Evolutionary conservation across 2,113 vertebrate species (phyloP), one percentile per base, ranked within the genome.

Genomic region (Leuciscus idus): DNA sequence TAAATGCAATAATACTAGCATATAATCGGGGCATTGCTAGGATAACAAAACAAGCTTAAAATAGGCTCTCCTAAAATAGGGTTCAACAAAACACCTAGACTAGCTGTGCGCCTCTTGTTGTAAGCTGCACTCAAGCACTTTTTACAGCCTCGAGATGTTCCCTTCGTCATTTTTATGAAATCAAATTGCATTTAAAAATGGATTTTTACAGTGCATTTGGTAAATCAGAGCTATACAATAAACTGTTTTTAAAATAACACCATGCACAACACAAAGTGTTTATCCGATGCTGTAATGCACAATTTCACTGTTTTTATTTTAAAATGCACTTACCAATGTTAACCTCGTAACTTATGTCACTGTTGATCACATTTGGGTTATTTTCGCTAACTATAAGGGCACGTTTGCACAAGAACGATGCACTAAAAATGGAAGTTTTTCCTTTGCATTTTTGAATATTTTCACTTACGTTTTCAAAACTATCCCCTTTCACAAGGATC

Each of bases 41-140:
- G 74, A 19, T 50, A 76, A 52, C 46, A 76, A 76, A 76, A 28
- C 33, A 39, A 72, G 33, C 36, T 72, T 43, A 77, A 28, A 55
- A 77, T 77, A 55, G 26, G 74, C n/a, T 46, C 7, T 10, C 15
- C 48, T 52, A 50, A 17, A 76, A 30, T 19, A 50, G 74, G 9
- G 33, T 72, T 39, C 19, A 72, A 72, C 33, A 72, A 43, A 72
- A 72, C 33, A 39, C 66, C 68, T 43, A 72, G 33, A 72, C 33
- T 23, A 72, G 33, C 33, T 43, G 68, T 23, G 33, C 19, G 19
- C 21, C 33, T 39, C 66, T 72, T 72, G 36, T 72, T 72, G 68
- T 72, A 72, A 39, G 33, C 68, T 39, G 19, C 19, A 11, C 66
- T 39, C 7, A 21, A 21, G 66, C 17, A 21, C 19, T 72, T 72